Base-by-base conservation (phyloP, 2,797 vertebrate species). In the Discoglossus pictus region DNA sequence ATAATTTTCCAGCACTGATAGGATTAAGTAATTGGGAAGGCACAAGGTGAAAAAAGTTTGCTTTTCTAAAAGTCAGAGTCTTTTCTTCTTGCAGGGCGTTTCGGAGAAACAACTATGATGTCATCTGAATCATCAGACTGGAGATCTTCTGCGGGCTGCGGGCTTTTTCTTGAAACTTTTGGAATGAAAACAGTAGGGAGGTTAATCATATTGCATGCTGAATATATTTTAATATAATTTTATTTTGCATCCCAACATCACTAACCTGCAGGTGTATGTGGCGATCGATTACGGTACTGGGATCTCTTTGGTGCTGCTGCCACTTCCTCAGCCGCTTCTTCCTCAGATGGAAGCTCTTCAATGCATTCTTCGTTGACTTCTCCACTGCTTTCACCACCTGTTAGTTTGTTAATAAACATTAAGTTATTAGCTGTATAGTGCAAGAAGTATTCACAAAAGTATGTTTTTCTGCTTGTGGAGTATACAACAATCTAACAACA, bases 111-210 rank as follows among this genome's bases (percentile, higher is more conserved):
- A 1, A 87, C 24, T 6, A 94, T 84, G 13, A 91, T 81, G 40
- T 95, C 93, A 16, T 98, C 94, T 0, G 94, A 97, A 75, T 97
- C 93, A 0, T 96, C 93, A 0, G 93, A 96, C 68, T 82, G 83
- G 18, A 52, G 46, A 11, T 86, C 87, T 1, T 86, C 75, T 0
- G 59, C 27, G 5, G 61, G 47, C 1, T 21, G 60, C 5, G 16
- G 40, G 6, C 9, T 40, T 24, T 40, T 62, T 16, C 34, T 34
- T 55, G 35, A 62, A 62, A 16, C 34, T 40, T 6, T 15, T 9
- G 5, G 61, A 7, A 24, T 2, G 10, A 21, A 21, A 35, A 18
- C 2, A 44, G 7, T n/a, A n/a, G n/a, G n/a, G n/a, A n/a, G n/a
- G n/a, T n/a, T n/a, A n/a, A n/a, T 4, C 27, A 8, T 31, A 8